Evolutionary conservation across 2,797 vertebrate genomes (phyloP), one percentile per base, ranked within the genome.

Genomic region (Aplochiton taeniatus): DNA sequence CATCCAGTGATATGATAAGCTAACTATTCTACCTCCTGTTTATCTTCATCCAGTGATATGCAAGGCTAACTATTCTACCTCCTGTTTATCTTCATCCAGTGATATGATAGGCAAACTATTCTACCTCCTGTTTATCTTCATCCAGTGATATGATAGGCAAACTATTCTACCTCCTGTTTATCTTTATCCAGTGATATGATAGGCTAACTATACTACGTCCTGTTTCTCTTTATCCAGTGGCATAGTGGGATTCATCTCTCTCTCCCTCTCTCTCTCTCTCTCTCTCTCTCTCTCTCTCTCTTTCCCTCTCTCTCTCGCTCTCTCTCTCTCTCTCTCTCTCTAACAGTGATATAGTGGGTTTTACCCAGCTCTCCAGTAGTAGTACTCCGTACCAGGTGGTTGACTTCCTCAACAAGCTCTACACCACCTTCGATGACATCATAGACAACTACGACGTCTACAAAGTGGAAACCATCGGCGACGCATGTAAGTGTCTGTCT

Each of bases 401-500:
- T 1, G 90, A 94, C 59, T 91, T 95, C 66, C 89, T 96, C 59
- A 94, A 94, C 83, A 95, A 94, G 66, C 91, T 94, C 66, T 95
- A 93, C 66, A 94, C 91, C 0, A 91, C 91, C 1, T 95, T 93
- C n/a, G 95, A 94, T 20, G 91, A 95, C 79, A 95, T 95, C 69
- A 93, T 93, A 63, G 94, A 93, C 83, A 94, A 91, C 83, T 84
- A 93, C 10, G 93, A 96, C 69, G 94, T 95, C 62, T 96, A 94
- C 79, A 94, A 95, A 81, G 93, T 94, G 79, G 94, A 96, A 81
- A 95, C 89, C 59, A 93, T 93, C 65, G 91, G 93, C 74, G 93
- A 94, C 47, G 93, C 90, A 13, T 94, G 93, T 94, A 82, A 93
- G 91, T 85, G 31, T 20, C 48, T 53, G 0, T 83, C 42, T 81